These are phyloP conservation scores for Parasteatoda lunata DNA, from an alignment of 2,888 invertebrate genomes.

Conservation along the genomic window DNA sequence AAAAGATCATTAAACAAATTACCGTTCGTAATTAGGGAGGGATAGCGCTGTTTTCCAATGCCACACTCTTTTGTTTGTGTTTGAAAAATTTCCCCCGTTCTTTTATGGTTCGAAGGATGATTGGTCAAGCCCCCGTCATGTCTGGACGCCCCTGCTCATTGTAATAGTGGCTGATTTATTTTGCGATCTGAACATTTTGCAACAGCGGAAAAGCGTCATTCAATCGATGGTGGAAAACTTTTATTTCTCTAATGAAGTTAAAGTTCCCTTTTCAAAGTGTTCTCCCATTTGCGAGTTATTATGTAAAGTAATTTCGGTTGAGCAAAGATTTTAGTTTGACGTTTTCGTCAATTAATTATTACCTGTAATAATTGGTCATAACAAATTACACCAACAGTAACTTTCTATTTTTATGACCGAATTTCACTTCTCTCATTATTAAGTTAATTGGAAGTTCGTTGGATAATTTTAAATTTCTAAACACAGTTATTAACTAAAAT, in stretches of 20 bases:
- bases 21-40: constrained; percentile 44
- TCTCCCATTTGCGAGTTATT: neutral
- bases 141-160: neutral
- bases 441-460: too few relatives aligned
- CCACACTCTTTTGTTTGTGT: constrained; percentile 32
- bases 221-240: constrained; percentile 3
- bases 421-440: too few relatives aligned
- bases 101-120: constrained; percentile 10
- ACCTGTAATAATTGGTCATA: too few relatives aligned
- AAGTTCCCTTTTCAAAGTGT: neutral
- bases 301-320: neutral
- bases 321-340: too few relatives aligned
- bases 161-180: constrained; percentile 15
- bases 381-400: too few relatives aligned
- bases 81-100: constrained; percentile 24
- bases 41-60: constrained; percentile 50
- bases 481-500: too few relatives aligned
- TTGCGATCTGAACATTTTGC: constrained; percentile 12
- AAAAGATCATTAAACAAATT: constrained; percentile 59
- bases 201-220: neutral
- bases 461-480: too few relatives aligned
- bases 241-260: constrained; percentile 18
- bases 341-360: too few relatives aligned
- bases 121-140: constrained; percentile 9
- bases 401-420: too few relatives aligned